These are phyloP conservation scores for Creontiades dilutus DNA, from an alignment of 2,888 invertebrate species.

Conservation along the genomic window DNA sequence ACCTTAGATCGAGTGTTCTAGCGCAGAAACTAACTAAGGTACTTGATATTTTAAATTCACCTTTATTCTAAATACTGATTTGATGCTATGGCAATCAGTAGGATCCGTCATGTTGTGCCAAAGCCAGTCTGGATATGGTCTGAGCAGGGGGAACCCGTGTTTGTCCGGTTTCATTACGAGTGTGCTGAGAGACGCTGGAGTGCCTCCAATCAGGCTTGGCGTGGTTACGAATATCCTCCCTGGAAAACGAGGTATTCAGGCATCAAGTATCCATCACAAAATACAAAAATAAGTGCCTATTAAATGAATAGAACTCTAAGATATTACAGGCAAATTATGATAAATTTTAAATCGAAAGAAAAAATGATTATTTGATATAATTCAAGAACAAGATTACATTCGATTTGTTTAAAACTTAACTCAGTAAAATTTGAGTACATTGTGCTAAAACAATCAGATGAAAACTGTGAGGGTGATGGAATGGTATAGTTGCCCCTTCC, in stretches of 20 bases:
- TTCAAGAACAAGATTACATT: no score
- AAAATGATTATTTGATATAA: no score
- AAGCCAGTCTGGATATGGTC: conserved; percentile 66
- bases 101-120: conserved; percentile 71
- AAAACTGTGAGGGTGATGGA: no score
- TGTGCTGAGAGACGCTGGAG: conserved; percentile 69
- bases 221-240: conserved; percentile 72
- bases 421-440: no score
- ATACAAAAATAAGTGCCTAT: neutral
- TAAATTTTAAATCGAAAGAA: no score
- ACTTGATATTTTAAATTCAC: neutral
- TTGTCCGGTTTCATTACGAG: conserved; percentile 40
- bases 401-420: no score
- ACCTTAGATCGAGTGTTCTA: no score
- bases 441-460: no score
- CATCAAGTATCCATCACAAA: neutral
- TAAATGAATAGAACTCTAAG: neutral
- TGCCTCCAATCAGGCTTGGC: conserved; percentile 70
- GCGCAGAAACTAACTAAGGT: no score
- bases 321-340: no score
- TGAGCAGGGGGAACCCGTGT: conserved; percentile 62
- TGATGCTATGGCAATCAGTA: conserved; percentile 68
- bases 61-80: conserved; percentile 70
- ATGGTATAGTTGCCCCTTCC: no score
- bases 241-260: neutral